Evolutionary conservation across 2,888 invertebrate genomes (phyloP).

Genomic region (Ariolimax columbianus): DNA sequence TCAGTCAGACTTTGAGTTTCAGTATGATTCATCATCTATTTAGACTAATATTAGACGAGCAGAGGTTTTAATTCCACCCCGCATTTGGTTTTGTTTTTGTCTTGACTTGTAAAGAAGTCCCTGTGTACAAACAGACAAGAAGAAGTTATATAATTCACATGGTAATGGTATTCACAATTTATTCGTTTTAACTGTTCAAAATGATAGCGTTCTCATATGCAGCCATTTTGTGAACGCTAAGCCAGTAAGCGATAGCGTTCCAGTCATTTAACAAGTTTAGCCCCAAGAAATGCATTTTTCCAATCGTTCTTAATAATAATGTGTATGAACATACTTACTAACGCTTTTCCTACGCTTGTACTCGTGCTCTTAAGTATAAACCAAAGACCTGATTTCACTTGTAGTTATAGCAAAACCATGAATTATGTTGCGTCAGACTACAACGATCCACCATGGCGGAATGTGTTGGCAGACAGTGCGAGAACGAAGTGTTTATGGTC

Average conservation of each 20-base stretch:
- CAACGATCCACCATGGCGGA: slow-evolving; percentile 51
- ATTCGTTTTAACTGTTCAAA: too few relatives aligned
- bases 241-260: too few relatives aligned
- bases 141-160: too few relatives aligned
- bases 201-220: not conserved
- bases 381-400: too few relatives aligned
- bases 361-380: not conserved
- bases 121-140: too few relatives aligned
- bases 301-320: not conserved
- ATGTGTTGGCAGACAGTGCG: slow-evolving; percentile 21
- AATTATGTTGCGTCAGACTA: slow-evolving; percentile 38
- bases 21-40: too few relatives aligned
- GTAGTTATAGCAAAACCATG: not conserved
- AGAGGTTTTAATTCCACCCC: too few relatives aligned
- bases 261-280: not conserved
- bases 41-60: too few relatives aligned
- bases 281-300: not conserved
- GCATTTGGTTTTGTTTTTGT: too few relatives aligned
- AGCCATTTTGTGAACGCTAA: not conserved
- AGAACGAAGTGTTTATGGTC: not conserved
- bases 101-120: too few relatives aligned
- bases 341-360: not conserved
- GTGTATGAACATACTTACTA: not conserved
- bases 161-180: too few relatives aligned
- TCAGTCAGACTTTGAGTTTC: too few relatives aligned